Evolutionary conservation across 2,113 vertebrate genomes (phyloP).

Genomic region (Excalfactoria chinensis): DNA sequence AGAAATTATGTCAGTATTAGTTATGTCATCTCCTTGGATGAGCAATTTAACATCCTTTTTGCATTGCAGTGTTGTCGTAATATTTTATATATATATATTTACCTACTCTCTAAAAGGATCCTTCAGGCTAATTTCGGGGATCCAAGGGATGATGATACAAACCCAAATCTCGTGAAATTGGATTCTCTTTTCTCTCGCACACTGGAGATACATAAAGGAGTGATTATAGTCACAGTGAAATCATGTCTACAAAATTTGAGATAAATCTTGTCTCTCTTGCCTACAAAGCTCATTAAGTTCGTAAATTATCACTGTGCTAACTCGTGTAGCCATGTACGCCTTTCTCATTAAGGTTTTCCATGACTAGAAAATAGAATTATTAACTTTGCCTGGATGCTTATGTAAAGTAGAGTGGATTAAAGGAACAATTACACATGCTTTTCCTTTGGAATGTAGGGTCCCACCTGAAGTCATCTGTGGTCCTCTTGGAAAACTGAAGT

Average conservation of each 20-base stretch:
- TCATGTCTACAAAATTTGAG: background rate
- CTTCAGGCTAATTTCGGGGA: conserved; percentile 64
- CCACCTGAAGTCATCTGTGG: background rate
- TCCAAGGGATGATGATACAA: conserved; percentile 35
- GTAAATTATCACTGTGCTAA: background rate
- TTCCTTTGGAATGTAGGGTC: background rate
- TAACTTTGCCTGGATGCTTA: background rate
- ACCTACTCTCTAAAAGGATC: conserved; percentile 56
- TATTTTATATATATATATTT: conserved; percentile 66
- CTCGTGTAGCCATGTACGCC: background rate
- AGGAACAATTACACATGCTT: background rate
- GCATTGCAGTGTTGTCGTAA: conserved; percentile 68
- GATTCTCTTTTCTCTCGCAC: background rate
- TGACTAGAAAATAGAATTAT: background rate
- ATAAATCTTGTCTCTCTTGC: background rate
- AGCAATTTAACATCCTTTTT: conserved; percentile 78
- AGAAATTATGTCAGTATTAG: conserved; percentile 80
- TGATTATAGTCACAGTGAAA: background rate
- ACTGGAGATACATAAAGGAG: background rate
- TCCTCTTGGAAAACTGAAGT: background rate
- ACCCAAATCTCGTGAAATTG: conserved; percentile 5
- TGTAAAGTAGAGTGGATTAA: background rate
- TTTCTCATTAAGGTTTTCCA: background rate
- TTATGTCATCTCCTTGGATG: conserved; percentile 83
- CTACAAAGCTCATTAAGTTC: background rate